Conservation (phyloP, 2,888 invertebrate species). For the Athalia circularis region DNA sequence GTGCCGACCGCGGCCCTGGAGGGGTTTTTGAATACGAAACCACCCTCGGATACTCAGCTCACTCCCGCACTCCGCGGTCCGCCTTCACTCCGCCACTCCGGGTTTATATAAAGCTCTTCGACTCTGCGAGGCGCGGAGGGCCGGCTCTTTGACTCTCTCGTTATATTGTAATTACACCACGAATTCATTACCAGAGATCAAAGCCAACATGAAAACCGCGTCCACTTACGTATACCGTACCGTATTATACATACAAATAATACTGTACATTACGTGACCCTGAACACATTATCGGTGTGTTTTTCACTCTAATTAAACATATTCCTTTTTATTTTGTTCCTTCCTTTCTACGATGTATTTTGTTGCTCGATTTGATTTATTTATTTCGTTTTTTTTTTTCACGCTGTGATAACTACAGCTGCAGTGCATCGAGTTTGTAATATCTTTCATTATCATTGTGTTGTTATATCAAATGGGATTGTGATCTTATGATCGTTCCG, state of each 20-base stretch:
- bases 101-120: background rate
- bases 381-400: background rate
- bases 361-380: no score
- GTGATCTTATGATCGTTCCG: conserved; percentile 14
- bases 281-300: background rate
- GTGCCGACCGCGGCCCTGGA: conserved; percentile 58
- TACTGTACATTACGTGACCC: background rate
- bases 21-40: conserved; percentile 65
- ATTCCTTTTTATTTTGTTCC: no score
- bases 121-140: background rate
- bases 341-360: no score
- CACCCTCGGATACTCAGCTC: conserved; percentile 55
- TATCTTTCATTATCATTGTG: background rate
- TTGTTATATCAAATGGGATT: conserved; percentile 15
- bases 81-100: background rate
- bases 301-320: no score
- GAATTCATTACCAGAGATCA: conserved; percentile 40
- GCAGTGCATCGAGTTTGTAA: conserved; percentile 1
- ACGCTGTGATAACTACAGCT: background rate
- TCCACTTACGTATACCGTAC: background rate
- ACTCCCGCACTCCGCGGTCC: conserved; percentile 50
- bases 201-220: conserved; percentile 18
- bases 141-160: conserved; percentile 29
- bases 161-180: conserved; percentile 34
- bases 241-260: background rate